Evolutionary conservation across 64 coral and sea anemone species (phyloP).

Genomic region (Anthopleura sola): DNA sequence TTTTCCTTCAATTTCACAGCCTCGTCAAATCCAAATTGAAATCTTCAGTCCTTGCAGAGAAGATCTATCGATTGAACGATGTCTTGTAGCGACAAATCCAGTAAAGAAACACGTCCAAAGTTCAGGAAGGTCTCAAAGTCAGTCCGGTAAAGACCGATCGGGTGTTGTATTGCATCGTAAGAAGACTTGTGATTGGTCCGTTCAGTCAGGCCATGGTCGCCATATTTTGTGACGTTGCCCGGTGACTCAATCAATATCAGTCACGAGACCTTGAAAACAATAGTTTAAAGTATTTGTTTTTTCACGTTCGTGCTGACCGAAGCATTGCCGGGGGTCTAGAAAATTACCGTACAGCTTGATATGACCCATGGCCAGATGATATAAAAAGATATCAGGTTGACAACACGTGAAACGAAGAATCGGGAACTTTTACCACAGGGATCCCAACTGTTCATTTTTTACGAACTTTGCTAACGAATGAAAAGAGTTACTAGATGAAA

Average conservation of each 20-base stretch:
- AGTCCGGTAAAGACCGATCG: conserved; percentile 4
- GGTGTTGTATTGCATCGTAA: neutral
- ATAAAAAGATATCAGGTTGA: neutral
- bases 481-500: too few species aligned
- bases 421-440: too few species aligned
- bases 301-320: neutral
- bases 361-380: too few species aligned
- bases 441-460: too few species aligned
- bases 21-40: conserved; percentile 11
- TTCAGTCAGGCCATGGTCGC: conserved; percentile 3
- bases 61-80: neutral
- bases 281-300: neutral
- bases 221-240: conserved; percentile 1
- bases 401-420: too few species aligned
- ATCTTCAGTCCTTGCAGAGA: neutral
- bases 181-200: neutral
- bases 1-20: neutral
- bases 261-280: neutral
- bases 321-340: neutral
- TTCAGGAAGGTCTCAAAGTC: neutral
- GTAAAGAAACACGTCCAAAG: conserved; percentile 12
- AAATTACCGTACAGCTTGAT: neutral
- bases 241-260: neutral
- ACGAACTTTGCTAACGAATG: too few species aligned
- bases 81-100: conserved; percentile 11